These are phyloP conservation scores for Gymnogyps californianus DNA, from an alignment of 2,113 vertebrate species.

Conservation along the genomic window DNA sequence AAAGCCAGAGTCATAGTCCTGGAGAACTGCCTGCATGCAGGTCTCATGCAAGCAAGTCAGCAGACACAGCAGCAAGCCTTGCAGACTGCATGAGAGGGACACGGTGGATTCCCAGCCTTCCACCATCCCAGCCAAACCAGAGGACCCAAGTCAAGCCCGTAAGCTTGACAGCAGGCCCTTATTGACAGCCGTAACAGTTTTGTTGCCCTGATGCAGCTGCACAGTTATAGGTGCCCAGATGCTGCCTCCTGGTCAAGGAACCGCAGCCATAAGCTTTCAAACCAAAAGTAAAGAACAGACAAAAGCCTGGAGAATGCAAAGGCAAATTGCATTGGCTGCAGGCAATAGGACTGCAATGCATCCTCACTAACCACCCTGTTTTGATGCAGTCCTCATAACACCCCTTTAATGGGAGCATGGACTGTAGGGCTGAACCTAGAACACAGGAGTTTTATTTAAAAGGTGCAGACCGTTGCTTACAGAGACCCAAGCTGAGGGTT, in stretches of 20 bases:
- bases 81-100: background rate
- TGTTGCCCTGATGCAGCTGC: background rate
- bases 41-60: background rate
- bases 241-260: background rate
- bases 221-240: fast-evolving
- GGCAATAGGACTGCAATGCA: background rate
- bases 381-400: background rate
- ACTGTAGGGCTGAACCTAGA: background rate
- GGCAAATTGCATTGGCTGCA: background rate
- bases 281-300: background rate
- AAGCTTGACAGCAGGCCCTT: fast-evolving
- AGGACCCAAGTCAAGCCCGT: background rate
- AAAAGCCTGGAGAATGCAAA: background rate
- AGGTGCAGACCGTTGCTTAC: background rate
- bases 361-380: background rate
- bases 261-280: background rate
- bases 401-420: background rate
- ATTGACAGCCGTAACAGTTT: background rate
- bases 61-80: background rate
- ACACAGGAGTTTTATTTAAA: background rate
- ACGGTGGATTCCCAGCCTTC: background rate
- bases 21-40: background rate
- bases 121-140: background rate
- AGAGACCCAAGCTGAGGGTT: background rate
- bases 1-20: background rate